Base-by-base conservation (phyloP, 1,140 invertebrate species). In the Plutomurus gul region DNA sequence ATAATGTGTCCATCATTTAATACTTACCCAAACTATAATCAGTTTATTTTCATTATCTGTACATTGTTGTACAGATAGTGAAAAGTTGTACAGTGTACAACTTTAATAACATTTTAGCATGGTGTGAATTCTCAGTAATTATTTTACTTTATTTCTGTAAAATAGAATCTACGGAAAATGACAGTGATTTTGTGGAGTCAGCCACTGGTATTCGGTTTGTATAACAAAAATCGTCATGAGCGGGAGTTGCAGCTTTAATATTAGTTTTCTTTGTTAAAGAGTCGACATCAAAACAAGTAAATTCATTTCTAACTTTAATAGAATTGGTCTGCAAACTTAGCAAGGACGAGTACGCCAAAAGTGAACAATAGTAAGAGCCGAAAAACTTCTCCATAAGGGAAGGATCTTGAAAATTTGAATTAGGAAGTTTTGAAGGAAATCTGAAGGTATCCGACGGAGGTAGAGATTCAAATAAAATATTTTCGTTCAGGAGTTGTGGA, bases 401-500 rank as follows among this genome's bases (percentile, higher is more conserved):
- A n/a, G n/a, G n/a, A n/a, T n/a, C n/a, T n/a, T n/a, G n/a, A n/a
- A n/a, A n/a, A n/a, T n/a, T n/a, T n/a, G n/a, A n/a, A n/a, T n/a
- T n/a, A n/a, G n/a, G n/a, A n/a, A n/a, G n/a, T n/a, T n/a, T n/a
- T n/a, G n/a, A n/a, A n/a, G n/a, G n/a, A n/a, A n/a, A n/a, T n/a
- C n/a, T n/a, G n/a, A n/a, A n/a, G n/a, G n/a, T n/a, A n/a, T n/a
- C n/a, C n/a, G 20, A 40, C 20, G 18, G 70, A 25, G 22, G 4
- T 10, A 18, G 39, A 10, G 37, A 72, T 37, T 72, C 36, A 1
- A 43, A 22, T 27, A 37, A 20, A 25, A 39, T 13, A 39, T 72
- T 72, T 72, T 27, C 36, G 18, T 22, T 5, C 7, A 79, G 39
- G 6, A 82, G 46, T 47, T 82, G 77, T 22, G 81, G 81, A 40